Conservation (phyloP, 2,113 vertebrate genomes). For the Zosterops lateralis region DNA sequence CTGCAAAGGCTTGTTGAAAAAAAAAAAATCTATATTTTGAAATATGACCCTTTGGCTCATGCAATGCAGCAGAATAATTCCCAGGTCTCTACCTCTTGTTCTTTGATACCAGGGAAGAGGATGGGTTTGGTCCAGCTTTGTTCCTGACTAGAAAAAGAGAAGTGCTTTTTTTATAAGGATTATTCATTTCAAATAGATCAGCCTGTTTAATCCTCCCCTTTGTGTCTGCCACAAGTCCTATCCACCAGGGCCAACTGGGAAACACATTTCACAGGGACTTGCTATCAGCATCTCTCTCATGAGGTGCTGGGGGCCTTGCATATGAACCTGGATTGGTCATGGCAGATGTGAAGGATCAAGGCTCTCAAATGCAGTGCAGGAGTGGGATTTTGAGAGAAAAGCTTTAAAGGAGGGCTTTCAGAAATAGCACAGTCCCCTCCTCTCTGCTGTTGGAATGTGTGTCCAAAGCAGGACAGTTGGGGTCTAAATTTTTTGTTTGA, state of each 20-base stretch:
- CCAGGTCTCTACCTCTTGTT: not conserved
- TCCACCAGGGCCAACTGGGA: not conserved
- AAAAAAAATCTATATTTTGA: not conserved
- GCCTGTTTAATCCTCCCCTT: not conserved
- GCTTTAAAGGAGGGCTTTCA: not conserved
- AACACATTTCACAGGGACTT: not conserved
- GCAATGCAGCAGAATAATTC: not conserved
- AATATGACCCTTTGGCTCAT: not conserved
- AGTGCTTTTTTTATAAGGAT: not conserved
- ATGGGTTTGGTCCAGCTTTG: not conserved
- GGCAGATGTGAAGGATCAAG: not conserved
- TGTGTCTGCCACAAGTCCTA: not conserved
- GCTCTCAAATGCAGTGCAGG: not conserved
- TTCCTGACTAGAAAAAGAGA: not conserved
- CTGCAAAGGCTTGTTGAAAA: constrained; percentile 17
- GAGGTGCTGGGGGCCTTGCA: not conserved
- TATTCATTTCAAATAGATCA: not conserved
- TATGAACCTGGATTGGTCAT: not conserved
- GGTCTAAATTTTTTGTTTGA: not conserved
- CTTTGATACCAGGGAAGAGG: not conserved
- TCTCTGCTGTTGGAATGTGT: not conserved
- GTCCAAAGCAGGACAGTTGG: not conserved
- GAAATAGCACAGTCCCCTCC: not conserved
- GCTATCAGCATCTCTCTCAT: accelerated
- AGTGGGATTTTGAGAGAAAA: not conserved